Base-by-base conservation (phyloP, 2,113 vertebrate genomes). In the Notarius lentiginosus region DNA sequence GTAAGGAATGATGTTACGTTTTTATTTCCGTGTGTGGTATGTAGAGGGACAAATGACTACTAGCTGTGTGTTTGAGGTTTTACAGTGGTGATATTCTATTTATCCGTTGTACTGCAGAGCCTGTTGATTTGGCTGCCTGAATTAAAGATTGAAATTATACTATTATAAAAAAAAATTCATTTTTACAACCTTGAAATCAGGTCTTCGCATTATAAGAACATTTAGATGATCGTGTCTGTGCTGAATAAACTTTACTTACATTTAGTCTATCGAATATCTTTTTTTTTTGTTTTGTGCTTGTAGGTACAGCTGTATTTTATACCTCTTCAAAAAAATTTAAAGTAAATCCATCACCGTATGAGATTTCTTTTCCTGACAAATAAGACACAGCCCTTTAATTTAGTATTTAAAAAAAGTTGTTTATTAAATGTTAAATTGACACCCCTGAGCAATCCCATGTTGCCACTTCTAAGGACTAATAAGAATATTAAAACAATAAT, bases 171-270 rank as follows among this genome's bases (percentile, higher is more conserved):
- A 22, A 53, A 27, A 63, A 63, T 41, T 55, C 6, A 80, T 68
- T 70, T 79, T 80, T 58, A 66, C 27, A 51, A 34, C 30, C 27
- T 22, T 18, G 20, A 51, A 86, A 85, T 49, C 11, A 66, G 27
- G 4, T 61, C 18, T n/a, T 75, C 34, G 63, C n/a, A 49, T 79
- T 58, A 60, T 30, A 24, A 75, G 5, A 17, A 49, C 20, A 58
- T 34, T 41, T 5, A 81, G 12, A 81, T 58, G 72, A 65, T 24
- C 4, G 10, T 53, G 20, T 53, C 6, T 72, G 5, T 72, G 53
- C 24, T 82, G 11, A 81, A 73, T 86, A 72, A 73, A 82, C 14
- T 73, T 79, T 72, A 14, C 7, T 22, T 30, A 77, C 58, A 53
- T 27, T 55, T 55, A 34, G 70, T 63, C 72, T 12, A 51, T 65